Evolutionary conservation across 2,797 vertebrate species (phyloP).

Genomic region (Emydoidea blandingii): DNA sequence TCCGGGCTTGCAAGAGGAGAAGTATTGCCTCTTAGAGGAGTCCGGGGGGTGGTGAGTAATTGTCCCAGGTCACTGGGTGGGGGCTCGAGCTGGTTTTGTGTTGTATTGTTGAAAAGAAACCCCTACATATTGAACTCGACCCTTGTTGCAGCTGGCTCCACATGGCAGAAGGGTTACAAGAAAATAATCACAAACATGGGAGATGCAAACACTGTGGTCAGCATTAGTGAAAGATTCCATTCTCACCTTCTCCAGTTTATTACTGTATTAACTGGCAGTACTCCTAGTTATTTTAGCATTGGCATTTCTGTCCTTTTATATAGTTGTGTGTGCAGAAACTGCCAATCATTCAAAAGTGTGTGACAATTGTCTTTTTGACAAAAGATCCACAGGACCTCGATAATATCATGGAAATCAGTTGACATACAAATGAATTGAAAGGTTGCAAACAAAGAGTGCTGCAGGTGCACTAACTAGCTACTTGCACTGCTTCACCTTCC

Average conservation of each 20-base stretch:
- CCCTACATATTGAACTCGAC: no score
- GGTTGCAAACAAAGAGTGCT: neutral
- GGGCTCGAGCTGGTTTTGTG: no score
- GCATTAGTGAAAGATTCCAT: neutral
- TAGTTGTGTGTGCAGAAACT: neutral
- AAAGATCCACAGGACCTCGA: neutral
- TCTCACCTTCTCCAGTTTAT: rapidly evolving
- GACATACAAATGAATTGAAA: neutral
- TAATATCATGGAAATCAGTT: neutral
- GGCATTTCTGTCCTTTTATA: neutral
- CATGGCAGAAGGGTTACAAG: neutral
- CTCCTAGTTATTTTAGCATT: neutral
- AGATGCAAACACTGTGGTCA: neutral
- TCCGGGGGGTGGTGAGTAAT: no score
- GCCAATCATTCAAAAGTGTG: neutral
- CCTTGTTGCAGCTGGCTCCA: no score
- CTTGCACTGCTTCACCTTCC: rapidly evolving
- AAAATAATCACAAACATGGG: neutral
- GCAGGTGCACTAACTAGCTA: neutral
- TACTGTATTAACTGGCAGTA: neutral
- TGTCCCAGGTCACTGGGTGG: no score
- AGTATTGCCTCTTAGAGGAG: no score
- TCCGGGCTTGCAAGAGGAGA: no score
- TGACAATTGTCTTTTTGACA: neutral
- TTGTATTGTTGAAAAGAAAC: no score